Base-by-base conservation (phyloP, 2,797 vertebrate genomes). In the Lagocephalus sceleratus region DNA sequence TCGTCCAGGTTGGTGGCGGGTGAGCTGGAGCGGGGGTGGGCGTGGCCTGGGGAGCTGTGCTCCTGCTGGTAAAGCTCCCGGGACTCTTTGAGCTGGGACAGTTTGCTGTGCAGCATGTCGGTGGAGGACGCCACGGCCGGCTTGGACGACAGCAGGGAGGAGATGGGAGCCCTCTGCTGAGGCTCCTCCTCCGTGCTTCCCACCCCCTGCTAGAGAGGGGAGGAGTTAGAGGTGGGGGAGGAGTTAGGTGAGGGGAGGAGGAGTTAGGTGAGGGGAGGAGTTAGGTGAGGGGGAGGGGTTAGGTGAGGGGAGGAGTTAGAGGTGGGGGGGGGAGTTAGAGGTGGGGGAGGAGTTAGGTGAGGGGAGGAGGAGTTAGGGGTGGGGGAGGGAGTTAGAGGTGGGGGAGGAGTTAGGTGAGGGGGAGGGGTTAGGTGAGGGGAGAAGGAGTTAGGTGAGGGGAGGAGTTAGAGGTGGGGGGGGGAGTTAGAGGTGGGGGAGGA, bases 61-160 rank as follows among this genome's bases (percentile, higher is more conserved):
- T 98, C 96, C 68, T 94, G 90, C 57, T 95, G 94, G 83, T 93
- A 93, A 73, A 95, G 63, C 88, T 97, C 95, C 2, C 96, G 85
- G 0, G 95, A 95, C 85, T 98, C 96, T 65, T 96, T 95, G 41
- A 98, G 94, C 86, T 98, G 97, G 0, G 95, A 97, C 60, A 98
- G 92, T 85, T 98, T 98, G 82, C 95, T 98, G 77, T 98, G 94
- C 62, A 98, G 93, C 95, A 98, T 97, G 90, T 98, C 96, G 0
- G 96, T 98, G 82, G 95, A 99, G 6, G 96, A 98, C 20, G 94
- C 94, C 53, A 98, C 94, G 1, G 94, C 75, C 32, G 95, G 94
- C 82, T 97, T 97, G 55, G 94, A 78, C 3, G 83, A 92, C 38
- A 95, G 93, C 82, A 96, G 76, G 22, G 94, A 94, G 1, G 92